Base-by-base conservation (phyloP, 2,888 invertebrate species). In the Trichogramma dendrolimi region DNA sequence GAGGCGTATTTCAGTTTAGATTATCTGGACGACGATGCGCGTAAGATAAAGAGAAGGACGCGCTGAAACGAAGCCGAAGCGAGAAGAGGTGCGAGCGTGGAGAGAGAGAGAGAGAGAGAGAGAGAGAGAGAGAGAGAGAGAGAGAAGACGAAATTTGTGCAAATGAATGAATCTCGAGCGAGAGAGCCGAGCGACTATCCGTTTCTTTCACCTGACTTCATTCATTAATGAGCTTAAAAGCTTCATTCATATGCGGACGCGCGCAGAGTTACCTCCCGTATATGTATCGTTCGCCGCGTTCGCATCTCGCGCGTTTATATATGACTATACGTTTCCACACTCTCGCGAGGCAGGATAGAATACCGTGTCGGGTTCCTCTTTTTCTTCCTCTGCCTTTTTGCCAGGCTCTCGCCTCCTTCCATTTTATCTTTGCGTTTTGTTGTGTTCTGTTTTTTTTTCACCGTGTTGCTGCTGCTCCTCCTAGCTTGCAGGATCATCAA, bases 21-120 rank as follows among this genome's bases (percentile, higher is more conserved):
- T 27, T 27, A 27, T 27, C 53, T 46, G 53, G 55, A 54, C 71
- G 72, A 73, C 27, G 73, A 73, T 72, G 72, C 73, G 27, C 27
- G 27, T 27, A 27, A 27, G 27, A 27, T 27, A 27, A 27, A 27
- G 27, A 27, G 27, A 27, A 69, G 70, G 73, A 73, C 72, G 73
- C 68, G 71, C 69, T 70, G 71, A 60, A 60, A 60, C 63, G 65
- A 43, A 42, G 46, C 38, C 58, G 46, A 47, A 49, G 59, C 67
- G 66, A 67, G 67, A 70, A 69, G 58, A 55, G 50, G 11, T 54
- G 41, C 10, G n/a, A 42, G 49, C 51, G 11, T 44, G 7, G 44
- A 14, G 11, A 39, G 58, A 44, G 40, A 38, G 40, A 10, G 48
- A 48, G 48, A n/a, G 55, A 27, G 43, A 38, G 46, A 41, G 52